Evolutionary conservation across 2,113 vertebrate species (phyloP), one percentile per base, ranked within the genome.

Genomic region (Amphiprion percula): DNA sequence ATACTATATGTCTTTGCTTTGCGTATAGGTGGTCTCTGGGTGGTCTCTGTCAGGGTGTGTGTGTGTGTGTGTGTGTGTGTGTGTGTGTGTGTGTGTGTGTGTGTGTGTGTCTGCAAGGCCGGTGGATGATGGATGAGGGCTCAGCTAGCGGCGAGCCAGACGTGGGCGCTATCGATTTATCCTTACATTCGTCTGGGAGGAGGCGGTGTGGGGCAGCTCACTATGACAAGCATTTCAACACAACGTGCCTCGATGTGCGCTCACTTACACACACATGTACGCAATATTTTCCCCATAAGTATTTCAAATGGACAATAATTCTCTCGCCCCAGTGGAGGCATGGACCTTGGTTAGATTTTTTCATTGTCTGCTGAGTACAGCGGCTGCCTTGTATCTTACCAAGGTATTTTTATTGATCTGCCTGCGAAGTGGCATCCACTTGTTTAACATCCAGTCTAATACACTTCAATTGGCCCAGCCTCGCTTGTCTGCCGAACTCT

Each of bases 41-140:
- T 84, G 87, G 88, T 84, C 83, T 59, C 79, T 68, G 82, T 89
- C 83, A 84, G 56, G 8, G 60, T 19, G 69, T 37, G 70, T n/a
- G 68, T 49, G 6, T 55, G 50, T 46, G 6, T 59, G 52, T 71
- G 60, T 19, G 69, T 37, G 70, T n/a, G 68, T 49, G 6, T 55
- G 50, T 46, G 6, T 59, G 52, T 71, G 52, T 66, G 58, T 58
- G 37, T 52, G 54, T 37, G 37, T 23, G 33, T 59, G 50, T 78
- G 62, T 82, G 74, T 81, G 74, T 77, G 80, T 90, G 80, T 88
- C 39, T 0, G 28, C 49, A 41, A 77, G 77, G 72, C 85, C 66
- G 2, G 37, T 5, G 46, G 83, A 92, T 93, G 91, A 93, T 92
- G 91, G 87, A 94, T 92, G 93, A 88, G 90, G 78, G 69, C 79